These are phyloP conservation scores for Flabesymbios commensalis DNA, from an alignment of 2,888 invertebrate genomes.

Conservation along the genomic window DNA sequence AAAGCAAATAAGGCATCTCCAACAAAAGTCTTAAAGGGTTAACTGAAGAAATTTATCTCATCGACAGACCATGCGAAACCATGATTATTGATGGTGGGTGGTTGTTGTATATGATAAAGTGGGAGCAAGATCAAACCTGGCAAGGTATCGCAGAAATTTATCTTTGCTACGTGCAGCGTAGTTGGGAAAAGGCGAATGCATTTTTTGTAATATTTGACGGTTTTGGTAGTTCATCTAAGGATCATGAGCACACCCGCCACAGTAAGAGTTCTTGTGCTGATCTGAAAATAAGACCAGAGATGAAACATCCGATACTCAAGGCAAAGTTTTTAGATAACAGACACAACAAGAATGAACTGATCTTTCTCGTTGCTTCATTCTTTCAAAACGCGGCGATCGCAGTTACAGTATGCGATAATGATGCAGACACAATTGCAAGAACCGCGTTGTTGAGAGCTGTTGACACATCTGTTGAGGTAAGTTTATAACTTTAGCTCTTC, in stretches of 20 bases:
- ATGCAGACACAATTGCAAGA: too few relatives aligned
- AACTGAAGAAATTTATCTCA: neutral
- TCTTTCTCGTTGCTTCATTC: too few relatives aligned
- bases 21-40: neutral
- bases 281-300: too few relatives aligned
- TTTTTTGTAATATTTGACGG: neutral
- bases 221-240: neutral
- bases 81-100: neutral
- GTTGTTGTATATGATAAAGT: neutral
- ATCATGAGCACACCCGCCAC: neutral
- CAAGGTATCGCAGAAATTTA: neutral
- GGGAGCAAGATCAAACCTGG: neutral
- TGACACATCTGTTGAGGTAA: too few relatives aligned
- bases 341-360: too few relatives aligned
- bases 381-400: too few relatives aligned
- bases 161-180: neutral
- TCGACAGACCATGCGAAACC: neutral
- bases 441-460: too few relatives aligned
- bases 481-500: too few relatives aligned
- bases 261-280: neutral
- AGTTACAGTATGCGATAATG: too few relatives aligned
- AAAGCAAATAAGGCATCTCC: neutral
- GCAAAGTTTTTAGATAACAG: too few relatives aligned
- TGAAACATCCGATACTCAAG: too few relatives aligned
- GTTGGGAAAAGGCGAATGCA: neutral